Percentiles rank a stretch among this genome's conserved stretches.
phyloP scores from a whole-genome alignment of 2,888 invertebrate species.

The Lasioglossum pauxillum region DNA sequence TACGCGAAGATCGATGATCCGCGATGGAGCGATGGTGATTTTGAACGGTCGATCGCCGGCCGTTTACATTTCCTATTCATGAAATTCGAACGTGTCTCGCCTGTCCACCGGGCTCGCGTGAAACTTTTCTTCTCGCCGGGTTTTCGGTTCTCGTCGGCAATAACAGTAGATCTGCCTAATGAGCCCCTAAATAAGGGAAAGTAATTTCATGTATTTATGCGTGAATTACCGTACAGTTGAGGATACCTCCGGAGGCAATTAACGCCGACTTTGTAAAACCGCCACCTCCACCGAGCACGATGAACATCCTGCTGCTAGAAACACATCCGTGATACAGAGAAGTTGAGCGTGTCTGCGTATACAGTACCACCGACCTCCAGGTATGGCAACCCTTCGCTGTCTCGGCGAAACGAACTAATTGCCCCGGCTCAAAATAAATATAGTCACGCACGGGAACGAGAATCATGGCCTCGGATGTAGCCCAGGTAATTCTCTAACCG shows the following conservation, averaged over 20 bases:
- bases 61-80: slow-evolving; percentile 18
- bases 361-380: slow-evolving; percentile 50
- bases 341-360: slow-evolving; percentile 40
- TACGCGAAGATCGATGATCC: not conserved
- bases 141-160: slow-evolving; percentile 76
- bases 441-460: slow-evolving; percentile 60
- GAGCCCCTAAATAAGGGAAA: slow-evolving; percentile 84
- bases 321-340: slow-evolving; percentile 49
- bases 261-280: slow-evolving; percentile 81
- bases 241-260: slow-evolving; percentile 81
- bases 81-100: slow-evolving; percentile 32
- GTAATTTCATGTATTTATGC: slow-evolving; percentile 85
- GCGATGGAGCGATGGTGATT: not conserved
- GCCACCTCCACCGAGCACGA: slow-evolving; percentile 66
- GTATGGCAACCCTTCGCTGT: slow-evolving; percentile 66
- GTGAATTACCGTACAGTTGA: slow-evolving; percentile 78
- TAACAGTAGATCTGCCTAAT: slow-evolving; percentile 84
- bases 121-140: slow-evolving; percentile 35
- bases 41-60: not conserved
- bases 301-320: slow-evolving; percentile 63
- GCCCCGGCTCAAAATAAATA: slow-evolving; percentile 73
- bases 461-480: slow-evolving; percentile 49
- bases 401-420: slow-evolving; percentile 72
- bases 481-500: slow-evolving; percentile 54
- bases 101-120: slow-evolving; percentile 26